Conservation (phyloP, 1,140 invertebrate genomes). For the Caenorhabditis tropicalis region DNA sequence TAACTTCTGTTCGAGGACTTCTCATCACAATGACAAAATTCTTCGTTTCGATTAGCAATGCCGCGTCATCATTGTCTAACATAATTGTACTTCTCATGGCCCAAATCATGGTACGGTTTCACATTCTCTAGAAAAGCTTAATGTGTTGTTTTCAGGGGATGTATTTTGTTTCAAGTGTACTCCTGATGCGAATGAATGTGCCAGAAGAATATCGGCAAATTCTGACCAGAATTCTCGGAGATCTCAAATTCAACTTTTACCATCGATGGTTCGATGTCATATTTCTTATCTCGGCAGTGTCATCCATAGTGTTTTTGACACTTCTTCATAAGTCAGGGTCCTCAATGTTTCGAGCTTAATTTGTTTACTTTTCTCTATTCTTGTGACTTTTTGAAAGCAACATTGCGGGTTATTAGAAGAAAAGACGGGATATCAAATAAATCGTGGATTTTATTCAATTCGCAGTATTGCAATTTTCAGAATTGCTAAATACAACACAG, state of each 20-base stretch:
- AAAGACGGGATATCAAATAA: too few species aligned
- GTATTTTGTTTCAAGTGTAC: conserved; percentile 98
- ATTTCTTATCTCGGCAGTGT: conserved; percentile 78
- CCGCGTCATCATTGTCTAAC: conserved; percentile 87
- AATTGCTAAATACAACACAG: too few species aligned
- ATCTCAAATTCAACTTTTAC: conserved; percentile 98
- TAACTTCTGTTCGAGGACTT: conserved; percentile 92
- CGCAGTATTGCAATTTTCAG: too few species aligned
- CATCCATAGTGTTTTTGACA: conserved; percentile 40
- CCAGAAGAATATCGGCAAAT: conserved; percentile 94
- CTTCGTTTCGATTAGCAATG: conserved; percentile 99
- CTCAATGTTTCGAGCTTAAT: conserved; percentile 13
- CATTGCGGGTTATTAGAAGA: too few species aligned
- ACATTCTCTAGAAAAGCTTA: not conserved
- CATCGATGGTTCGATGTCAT: conserved; percentile 99
- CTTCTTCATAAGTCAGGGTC: conserved; percentile 13
- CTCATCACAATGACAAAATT: conserved; percentile 98
- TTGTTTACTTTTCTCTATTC: not conserved
- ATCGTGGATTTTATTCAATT: too few species aligned
- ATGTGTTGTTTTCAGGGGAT: conserved; percentile 78
- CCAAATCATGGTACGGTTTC: conserved; percentile 84
- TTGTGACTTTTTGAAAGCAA: not conserved
- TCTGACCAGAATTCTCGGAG: conserved; percentile 95
- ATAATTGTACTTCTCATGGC: conserved; percentile 94
- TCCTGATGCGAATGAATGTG: conserved; percentile 99